phyloP scores from a whole-genome alignment of 2,797 vertebrate species.

The Gouania willdenowi region DNA sequence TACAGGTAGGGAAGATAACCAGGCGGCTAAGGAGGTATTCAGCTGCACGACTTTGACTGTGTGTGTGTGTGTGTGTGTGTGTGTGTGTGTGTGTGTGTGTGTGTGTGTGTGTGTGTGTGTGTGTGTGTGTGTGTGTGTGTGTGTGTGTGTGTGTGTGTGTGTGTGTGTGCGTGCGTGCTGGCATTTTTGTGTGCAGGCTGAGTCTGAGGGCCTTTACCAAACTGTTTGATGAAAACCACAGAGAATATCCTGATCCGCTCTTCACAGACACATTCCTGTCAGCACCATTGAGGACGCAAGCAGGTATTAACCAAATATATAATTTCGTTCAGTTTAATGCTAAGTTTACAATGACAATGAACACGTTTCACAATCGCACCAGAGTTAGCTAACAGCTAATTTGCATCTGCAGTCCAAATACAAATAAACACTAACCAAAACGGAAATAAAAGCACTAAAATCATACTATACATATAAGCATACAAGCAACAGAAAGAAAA shows the following conservation, averaged over 20 bases:
- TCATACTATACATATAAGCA: too few relatives aligned
- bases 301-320: too few relatives aligned
- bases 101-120: not conserved
- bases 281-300: constrained; percentile 82
- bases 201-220: constrained; percentile 91
- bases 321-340: too few relatives aligned
- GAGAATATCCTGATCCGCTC: constrained; percentile 79
- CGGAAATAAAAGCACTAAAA: too few relatives aligned
- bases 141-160: not conserved
- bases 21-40: too few relatives aligned
- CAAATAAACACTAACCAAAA: too few relatives aligned
- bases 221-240: constrained; percentile 82
- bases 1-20: constrained; percentile 81
- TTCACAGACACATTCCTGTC: constrained; percentile 92
- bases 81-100: not conserved
- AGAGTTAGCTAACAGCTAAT: too few relatives aligned
- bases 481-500: too few relatives aligned
- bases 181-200: constrained; percentile 46
- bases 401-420: too few relatives aligned
- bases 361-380: too few relatives aligned
- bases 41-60: not conserved
- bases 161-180: constrained; percentile 3
- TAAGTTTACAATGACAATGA: too few relatives aligned
- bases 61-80: not conserved
- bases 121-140: constrained; percentile 1